These are phyloP conservation scores for Mycogona germanica DNA, from an alignment of 2,888 invertebrate species.

Conservation along the genomic window DNA sequence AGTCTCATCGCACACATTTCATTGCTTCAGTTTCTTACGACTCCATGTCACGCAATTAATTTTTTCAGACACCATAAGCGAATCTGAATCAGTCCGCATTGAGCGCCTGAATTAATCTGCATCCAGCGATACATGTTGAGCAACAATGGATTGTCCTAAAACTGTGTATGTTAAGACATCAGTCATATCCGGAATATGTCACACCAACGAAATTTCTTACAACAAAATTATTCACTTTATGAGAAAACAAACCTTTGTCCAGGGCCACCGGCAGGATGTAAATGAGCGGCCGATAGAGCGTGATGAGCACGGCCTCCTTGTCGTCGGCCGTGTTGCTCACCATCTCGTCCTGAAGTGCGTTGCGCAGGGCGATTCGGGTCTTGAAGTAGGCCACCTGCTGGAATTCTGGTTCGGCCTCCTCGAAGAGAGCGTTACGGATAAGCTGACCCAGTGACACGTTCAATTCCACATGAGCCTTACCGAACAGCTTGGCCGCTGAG, in stretches of 20 bases:
- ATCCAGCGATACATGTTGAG: too few relatives aligned
- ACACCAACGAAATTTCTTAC: too few relatives aligned
- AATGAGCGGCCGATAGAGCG: conserved; percentile 81
- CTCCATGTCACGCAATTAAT: too few relatives aligned
- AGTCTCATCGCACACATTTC: neutral
- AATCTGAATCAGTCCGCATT: too few relatives aligned
- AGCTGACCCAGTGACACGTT: conserved; percentile 92
- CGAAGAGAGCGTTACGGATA: conserved; percentile 83
- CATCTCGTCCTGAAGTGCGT: conserved; percentile 56
- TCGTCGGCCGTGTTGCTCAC: conserved; percentile 41
- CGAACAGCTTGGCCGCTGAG: conserved; percentile 32
- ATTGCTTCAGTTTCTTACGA: too few relatives aligned
- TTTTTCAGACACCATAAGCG: too few relatives aligned
- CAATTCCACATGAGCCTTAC: conserved; percentile 71
- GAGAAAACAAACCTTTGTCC: conserved; percentile 53
- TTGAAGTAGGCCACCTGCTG: conserved; percentile 98
- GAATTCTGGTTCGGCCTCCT: conserved; percentile 95
- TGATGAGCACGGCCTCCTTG: conserved; percentile 59
- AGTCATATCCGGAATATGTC: too few relatives aligned
- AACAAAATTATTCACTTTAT: too few relatives aligned
- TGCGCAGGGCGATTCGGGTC: conserved; percentile 55
- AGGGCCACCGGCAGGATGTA: conserved; percentile 96
- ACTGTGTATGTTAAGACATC: too few relatives aligned
- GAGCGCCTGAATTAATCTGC: too few relatives aligned
- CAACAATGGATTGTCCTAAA: too few relatives aligned